Percentiles rank a stretch among this genome's conserved stretches.
Conservation (phyloP, 2,888 invertebrate species). For the Mythimna loreyi region DNA sequence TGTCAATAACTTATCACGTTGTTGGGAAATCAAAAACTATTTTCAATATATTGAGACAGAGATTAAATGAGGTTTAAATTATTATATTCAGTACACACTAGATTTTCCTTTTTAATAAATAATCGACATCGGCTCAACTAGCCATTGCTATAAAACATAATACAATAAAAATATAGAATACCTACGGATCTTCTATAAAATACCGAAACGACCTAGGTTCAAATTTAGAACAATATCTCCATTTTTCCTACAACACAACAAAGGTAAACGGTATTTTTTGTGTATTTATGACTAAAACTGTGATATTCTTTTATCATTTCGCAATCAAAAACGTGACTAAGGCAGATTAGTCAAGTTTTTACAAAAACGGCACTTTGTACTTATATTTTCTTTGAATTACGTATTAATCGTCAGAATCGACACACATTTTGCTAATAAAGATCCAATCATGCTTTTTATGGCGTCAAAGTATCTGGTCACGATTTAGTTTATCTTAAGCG, state of each 20-base stretch:
- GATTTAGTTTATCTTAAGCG: slow-evolving; percentile 56
- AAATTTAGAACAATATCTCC: slow-evolving; percentile 24
- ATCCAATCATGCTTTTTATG: slow-evolving; percentile 59
- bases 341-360: slow-evolving; percentile 55
- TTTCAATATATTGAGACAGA: not conserved
- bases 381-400: slow-evolving; percentile 62
- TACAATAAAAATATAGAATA: not conserved
- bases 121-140: too few species aligned
- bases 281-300: slow-evolving; percentile 39
- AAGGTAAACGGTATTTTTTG: slow-evolving; percentile 45
- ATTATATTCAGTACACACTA: too few species aligned
- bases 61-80: not conserved
- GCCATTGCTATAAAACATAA: too few species aligned
- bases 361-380: slow-evolving; percentile 62
- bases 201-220: not conserved
- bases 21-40: not conserved
- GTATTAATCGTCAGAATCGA: slow-evolving; percentile 62
- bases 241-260: slow-evolving; percentile 9
- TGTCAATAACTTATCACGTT: not conserved
- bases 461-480: slow-evolving; percentile 56
- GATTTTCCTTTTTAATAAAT: too few species aligned
- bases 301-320: slow-evolving; percentile 57
- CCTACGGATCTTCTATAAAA: not conserved
- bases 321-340: slow-evolving; percentile 65
- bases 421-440: slow-evolving; percentile 64